Evolutionary conservation across 2,797 vertebrate species (phyloP).

Genomic region (Spheniscus humboldti): DNA sequence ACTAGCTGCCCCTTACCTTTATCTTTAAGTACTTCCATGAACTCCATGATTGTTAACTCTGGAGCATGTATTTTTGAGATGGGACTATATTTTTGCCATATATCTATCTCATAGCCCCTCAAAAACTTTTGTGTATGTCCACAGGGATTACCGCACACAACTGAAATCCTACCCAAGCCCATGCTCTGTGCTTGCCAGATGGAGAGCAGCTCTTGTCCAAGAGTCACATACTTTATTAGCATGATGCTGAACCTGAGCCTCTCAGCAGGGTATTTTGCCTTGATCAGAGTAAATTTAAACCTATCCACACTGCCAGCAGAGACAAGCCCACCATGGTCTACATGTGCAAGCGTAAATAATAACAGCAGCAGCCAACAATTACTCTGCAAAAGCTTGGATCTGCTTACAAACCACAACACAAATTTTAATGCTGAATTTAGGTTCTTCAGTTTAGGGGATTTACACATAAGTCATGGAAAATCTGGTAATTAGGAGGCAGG

Average conservation of each 20-base stretch:
- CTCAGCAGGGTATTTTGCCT: constrained; percentile 9
- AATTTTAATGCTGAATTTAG: neutral
- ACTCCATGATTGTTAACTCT: neutral
- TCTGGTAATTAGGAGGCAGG: neutral
- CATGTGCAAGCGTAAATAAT: neutral
- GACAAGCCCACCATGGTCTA: neutral
- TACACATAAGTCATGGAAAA: neutral
- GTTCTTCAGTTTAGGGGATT: neutral
- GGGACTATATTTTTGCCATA: neutral
- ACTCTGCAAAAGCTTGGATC: neutral
- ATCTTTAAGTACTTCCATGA: neutral
- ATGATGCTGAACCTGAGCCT: neutral
- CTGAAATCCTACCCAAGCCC: neutral
- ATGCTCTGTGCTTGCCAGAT: neutral
- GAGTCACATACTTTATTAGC: neutral
- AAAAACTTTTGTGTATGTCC: neutral
- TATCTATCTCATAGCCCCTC: neutral
- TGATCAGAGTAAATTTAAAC: constrained; percentile 9
- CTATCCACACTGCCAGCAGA: neutral
- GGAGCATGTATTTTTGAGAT: neutral
- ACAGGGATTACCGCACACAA: neutral
- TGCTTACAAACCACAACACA: neutral
- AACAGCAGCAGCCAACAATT: neutral
- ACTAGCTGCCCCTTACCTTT: neutral
- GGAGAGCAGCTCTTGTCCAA: neutral